Percentiles rank a stretch among this genome's conserved stretches.
These are phyloP conservation scores for Hylomyscus alleni DNA, from an alignment of 2,797 vertebrate species.

Conservation along the genomic window DNA sequence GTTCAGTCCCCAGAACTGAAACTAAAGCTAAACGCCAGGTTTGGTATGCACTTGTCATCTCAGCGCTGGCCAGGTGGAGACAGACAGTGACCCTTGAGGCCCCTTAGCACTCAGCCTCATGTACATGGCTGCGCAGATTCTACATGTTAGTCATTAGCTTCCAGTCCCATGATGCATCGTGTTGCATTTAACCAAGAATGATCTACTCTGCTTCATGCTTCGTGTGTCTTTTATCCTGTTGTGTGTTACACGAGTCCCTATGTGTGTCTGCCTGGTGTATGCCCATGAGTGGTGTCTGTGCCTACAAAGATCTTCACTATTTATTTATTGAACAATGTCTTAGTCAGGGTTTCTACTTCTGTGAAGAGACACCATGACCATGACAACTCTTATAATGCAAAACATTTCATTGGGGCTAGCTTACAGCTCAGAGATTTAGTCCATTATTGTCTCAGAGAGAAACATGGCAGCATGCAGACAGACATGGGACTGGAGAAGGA, in stretches of 20 bases:
- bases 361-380: neutral
- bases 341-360: neutral
- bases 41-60: neutral
- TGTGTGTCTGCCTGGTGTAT: neutral
- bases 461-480: neutral
- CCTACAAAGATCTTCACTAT: neutral
- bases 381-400: neutral
- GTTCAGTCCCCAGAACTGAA: too few species aligned
- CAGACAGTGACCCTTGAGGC: neutral
- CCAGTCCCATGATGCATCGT: too few species aligned
- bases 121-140: neutral
- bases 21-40: neutral
- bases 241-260: neutral
- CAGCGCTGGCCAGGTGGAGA: too few species aligned
- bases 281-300: neutral
- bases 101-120: neutral
- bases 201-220: neutral
- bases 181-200: neutral
- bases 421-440: neutral
- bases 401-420: neutral
- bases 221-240: neutral
- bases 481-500: neutral
- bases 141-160: neutral
- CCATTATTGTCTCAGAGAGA: neutral
- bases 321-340: neutral